These are phyloP conservation scores for Lasiommata megera DNA, from an alignment of 2,888 invertebrate species.

Conservation along the genomic window DNA sequence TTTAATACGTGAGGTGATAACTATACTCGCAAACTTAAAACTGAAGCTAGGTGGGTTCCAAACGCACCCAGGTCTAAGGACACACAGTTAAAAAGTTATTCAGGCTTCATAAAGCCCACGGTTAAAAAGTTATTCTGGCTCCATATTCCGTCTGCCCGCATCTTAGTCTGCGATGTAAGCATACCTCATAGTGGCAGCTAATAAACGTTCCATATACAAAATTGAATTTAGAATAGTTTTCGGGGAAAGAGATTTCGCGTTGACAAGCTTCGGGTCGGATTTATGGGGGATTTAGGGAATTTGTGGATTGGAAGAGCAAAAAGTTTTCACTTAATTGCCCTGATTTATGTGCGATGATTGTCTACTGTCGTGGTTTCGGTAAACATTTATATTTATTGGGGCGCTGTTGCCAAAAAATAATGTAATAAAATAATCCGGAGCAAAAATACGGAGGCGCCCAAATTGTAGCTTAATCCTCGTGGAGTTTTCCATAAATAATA, in stretches of 20 bases:
- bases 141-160: background rate
- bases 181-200: conserved; percentile 69
- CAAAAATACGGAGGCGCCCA: background rate
- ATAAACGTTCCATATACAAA: conserved; percentile 59
- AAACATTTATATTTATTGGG: conserved; percentile 24
- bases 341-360: conserved; percentile 33
- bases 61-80: no score
- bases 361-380: conserved; percentile 28
- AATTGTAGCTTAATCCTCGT: background rate
- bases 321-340: conserved; percentile 32
- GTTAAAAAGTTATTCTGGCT: no score
- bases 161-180: conserved; percentile 48
- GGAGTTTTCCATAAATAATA: background rate
- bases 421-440: background rate
- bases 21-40: no score
- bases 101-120: no score
- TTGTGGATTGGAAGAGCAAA: conserved; percentile 32
- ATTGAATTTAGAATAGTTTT: conserved; percentile 41
- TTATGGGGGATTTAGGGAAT: conserved; percentile 37
- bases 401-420: background rate
- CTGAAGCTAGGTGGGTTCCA: no score
- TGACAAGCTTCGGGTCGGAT: conserved; percentile 36
- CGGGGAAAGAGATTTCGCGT: conserved; percentile 35
- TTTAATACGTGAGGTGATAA: no score
- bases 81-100: no score